A percentile compares a stretch with the other conserved stretches of the same genome.
Conservation (phyloP, 1,140 invertebrate species). For the Spodoptera frugiperda region DNA sequence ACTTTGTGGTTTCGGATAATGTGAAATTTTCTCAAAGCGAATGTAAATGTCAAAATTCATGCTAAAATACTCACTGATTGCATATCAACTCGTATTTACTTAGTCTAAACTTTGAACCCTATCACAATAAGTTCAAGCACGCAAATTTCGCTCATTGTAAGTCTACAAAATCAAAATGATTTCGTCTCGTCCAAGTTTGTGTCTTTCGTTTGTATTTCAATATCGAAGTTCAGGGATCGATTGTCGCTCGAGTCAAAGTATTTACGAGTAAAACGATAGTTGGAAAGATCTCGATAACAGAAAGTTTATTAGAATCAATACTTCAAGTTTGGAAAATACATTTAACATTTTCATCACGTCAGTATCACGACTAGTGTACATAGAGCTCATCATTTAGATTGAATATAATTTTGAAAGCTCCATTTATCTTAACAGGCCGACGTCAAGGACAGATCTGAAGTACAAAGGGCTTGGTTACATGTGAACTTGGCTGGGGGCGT, state of each 20-base stretch:
- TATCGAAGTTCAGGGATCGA: constrained; percentile 22
- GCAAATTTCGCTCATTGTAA: constrained; percentile 17
- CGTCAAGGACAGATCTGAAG: constrained; percentile 55
- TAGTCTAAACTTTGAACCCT: neutral
- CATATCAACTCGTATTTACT: constrained; percentile 22
- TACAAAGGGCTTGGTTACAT: constrained; percentile 59
- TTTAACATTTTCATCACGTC: neutral
- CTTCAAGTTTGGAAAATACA: neutral
- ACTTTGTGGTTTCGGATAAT: too few species aligned
- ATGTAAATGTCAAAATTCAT: too few species aligned
- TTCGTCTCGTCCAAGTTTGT: constrained; percentile 10
- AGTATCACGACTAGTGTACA: constrained; percentile 6
- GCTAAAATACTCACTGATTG: too few species aligned
- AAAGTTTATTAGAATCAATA: neutral
- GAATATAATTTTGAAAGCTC: constrained; percentile 55
- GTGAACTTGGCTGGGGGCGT: constrained; percentile 49
- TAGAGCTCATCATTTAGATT: constrained; percentile 37
- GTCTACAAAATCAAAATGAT: constrained; percentile 15
- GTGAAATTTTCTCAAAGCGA: too few species aligned
- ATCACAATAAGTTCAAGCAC: neutral
- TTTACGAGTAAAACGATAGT: neutral
- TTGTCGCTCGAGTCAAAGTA: constrained; percentile 6
- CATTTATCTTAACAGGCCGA: constrained; percentile 60
- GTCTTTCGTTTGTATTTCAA: constrained; percentile 30
- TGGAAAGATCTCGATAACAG: constrained; percentile 7